phyloP scores from a whole-genome alignment of 2,113 vertebrate species.

The Macaca mulatta region DNA sequence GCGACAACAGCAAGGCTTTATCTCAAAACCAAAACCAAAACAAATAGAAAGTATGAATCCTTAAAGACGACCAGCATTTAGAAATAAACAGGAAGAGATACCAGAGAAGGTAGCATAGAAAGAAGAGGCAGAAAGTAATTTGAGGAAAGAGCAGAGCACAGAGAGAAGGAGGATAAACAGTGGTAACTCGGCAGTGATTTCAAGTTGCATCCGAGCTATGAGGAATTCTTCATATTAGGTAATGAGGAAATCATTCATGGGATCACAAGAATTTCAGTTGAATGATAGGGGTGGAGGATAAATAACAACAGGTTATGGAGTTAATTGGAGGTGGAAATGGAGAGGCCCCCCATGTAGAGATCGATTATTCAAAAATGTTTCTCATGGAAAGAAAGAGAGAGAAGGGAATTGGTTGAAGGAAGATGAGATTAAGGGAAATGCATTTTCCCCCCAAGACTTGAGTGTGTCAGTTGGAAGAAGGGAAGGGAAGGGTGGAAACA shows the following conservation, averaged over 20 bases:
- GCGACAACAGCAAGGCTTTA: no score
- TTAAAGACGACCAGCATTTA: background rate
- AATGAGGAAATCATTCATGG: background rate
- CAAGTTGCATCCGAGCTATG: background rate
- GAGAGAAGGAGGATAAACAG: background rate
- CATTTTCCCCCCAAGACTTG: background rate
- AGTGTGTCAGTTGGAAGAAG: background rate
- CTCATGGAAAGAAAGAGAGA: background rate
- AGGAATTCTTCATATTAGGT: background rate
- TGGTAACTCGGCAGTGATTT: background rate
- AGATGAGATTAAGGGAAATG: background rate
- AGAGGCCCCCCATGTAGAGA: background rate
- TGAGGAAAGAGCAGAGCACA: background rate
- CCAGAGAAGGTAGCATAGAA: background rate
- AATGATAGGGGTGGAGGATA: background rate
- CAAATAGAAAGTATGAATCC: background rate
- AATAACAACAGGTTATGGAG: background rate
- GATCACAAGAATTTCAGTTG: background rate
- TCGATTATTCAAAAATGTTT: background rate
- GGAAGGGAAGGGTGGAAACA: background rate
- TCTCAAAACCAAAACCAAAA: no score
- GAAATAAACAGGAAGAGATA: background rate
- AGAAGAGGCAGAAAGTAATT: background rate
- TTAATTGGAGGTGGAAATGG: background rate
- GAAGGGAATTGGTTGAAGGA: background rate